These are phyloP conservation scores for Selene dorsalis DNA, from an alignment of 2,797 vertebrate species.

Conservation along the genomic window DNA sequence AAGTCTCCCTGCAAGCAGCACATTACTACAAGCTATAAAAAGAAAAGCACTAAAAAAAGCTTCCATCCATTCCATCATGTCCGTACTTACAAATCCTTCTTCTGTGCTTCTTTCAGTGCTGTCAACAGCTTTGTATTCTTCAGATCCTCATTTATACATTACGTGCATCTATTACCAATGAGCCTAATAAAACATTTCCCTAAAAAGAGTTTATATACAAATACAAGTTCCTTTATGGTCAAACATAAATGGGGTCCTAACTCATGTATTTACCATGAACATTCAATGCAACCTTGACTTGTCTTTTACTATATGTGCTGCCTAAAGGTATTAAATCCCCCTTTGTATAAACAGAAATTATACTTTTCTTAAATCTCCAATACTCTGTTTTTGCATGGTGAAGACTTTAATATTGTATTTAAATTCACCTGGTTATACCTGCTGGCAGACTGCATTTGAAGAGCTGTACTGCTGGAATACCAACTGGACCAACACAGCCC, in stretches of 20 bases:
- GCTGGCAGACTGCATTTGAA: constrained; percentile 26
- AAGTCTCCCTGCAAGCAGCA: constrained; percentile 34
- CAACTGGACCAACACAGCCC: constrained; percentile 24
- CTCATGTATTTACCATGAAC: constrained; percentile 3
- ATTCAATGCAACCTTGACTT: constrained; percentile 27
- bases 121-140: constrained; percentile 7
- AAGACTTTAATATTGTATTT: constrained; percentile 53
- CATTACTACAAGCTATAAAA: constrained; percentile 44
- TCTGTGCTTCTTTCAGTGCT: constrained; percentile 22
- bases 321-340: not conserved
- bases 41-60: constrained; percentile 50
- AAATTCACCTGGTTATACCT: constrained; percentile 47
- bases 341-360: constrained; percentile 26
- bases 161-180: constrained; percentile 1
- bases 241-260: not conserved
- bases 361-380: constrained; percentile 1
- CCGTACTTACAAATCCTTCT: constrained; percentile 12
- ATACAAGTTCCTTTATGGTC: not conserved
- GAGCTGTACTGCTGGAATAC: constrained; percentile 26
- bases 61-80: constrained; percentile 20
- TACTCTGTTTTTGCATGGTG: constrained; percentile 14
- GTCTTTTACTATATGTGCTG: constrained; percentile 11
- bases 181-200: not conserved
- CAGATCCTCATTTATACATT: constrained; percentile 6
- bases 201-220: not conserved